Conservation (phyloP, 2,797 vertebrate genomes). For the Poecilia wingei region DNA sequence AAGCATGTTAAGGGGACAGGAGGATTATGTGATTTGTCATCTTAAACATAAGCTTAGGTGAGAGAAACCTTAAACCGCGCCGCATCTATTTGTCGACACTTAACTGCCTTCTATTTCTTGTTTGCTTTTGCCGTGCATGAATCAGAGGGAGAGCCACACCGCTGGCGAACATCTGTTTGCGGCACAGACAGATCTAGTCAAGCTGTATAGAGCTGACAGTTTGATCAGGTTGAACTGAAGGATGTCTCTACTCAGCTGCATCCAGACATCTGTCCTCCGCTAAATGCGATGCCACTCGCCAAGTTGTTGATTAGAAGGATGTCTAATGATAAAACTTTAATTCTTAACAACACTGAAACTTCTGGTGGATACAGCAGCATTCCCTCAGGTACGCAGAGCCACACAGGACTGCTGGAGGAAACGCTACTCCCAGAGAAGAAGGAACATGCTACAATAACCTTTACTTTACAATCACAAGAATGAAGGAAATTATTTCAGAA, state of each 20-base stretch:
- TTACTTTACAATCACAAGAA: neutral
- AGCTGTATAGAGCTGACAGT: conserved; percentile 70
- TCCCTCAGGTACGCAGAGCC: neutral
- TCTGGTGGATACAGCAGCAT: neutral
- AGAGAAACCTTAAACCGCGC: conserved; percentile 26
- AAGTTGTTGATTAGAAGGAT: conserved; percentile 59
- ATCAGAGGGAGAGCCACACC: conserved; percentile 29
- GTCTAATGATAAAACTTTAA: conserved; percentile 38
- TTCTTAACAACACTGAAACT: conserved; percentile 37
- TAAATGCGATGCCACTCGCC: conserved; percentile 51
- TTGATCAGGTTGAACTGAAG: conserved; percentile 73
- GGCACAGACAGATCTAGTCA: conserved; percentile 60
- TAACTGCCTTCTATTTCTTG: conserved; percentile 30
- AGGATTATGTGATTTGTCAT: conserved; percentile 63
- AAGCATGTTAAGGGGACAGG: conserved; percentile 52
- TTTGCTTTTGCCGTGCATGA: conserved; percentile 27
- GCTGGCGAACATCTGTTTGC: conserved; percentile 67
- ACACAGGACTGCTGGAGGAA: neutral
- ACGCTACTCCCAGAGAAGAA: neutral
- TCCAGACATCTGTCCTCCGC: conserved; percentile 73
- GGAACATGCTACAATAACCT: neutral
- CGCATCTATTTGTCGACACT: conserved; percentile 47
- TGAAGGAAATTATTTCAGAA: neutral
- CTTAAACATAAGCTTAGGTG: conserved; percentile 57
- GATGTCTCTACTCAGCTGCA: conserved; percentile 70